A percentile compares a stretch with the other conserved stretches of the same genome.
These are phyloP conservation scores for Ceriagrion tenellum DNA, from an alignment of 2,888 invertebrate species.

Conservation along the genomic window DNA sequence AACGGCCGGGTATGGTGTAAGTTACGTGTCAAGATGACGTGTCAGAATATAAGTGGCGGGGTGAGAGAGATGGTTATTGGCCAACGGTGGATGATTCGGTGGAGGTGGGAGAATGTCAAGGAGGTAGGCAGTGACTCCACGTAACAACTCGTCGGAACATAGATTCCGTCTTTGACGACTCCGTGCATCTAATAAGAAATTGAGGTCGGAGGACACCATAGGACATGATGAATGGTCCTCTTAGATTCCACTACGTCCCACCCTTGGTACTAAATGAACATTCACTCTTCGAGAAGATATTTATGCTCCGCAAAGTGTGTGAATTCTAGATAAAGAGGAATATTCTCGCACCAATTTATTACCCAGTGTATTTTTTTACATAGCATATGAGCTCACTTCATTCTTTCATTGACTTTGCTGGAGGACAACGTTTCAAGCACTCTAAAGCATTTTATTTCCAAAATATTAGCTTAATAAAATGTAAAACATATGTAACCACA, in stretches of 20 bases:
- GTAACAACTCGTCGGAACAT: not conserved
- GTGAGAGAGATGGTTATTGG: conserved; percentile 30
- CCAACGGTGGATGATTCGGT: not conserved
- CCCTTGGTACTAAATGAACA: not conserved
- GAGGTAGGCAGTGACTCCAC: not conserved
- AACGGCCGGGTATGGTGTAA: not conserved
- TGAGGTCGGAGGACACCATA: not conserved
- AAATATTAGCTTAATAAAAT: no score
- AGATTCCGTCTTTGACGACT: not conserved
- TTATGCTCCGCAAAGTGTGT: not conserved
- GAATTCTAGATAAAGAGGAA: not conserved
- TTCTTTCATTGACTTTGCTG: no score
- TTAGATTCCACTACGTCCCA: not conserved
- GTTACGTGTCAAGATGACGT: not conserved
- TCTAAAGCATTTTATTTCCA: no score
- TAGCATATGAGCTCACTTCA: no score
- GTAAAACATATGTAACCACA: no score
- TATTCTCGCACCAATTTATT: no score
- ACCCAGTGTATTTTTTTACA: no score
- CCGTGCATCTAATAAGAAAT: not conserved
- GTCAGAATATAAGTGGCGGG: not conserved
- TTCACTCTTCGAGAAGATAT: not conserved
- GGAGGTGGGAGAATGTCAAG: no score
- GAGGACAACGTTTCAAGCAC: no score
- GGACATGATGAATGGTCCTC: not conserved